Conservation (phyloP, 2,888 invertebrate species). For the Leucoma salicis region DNA sequence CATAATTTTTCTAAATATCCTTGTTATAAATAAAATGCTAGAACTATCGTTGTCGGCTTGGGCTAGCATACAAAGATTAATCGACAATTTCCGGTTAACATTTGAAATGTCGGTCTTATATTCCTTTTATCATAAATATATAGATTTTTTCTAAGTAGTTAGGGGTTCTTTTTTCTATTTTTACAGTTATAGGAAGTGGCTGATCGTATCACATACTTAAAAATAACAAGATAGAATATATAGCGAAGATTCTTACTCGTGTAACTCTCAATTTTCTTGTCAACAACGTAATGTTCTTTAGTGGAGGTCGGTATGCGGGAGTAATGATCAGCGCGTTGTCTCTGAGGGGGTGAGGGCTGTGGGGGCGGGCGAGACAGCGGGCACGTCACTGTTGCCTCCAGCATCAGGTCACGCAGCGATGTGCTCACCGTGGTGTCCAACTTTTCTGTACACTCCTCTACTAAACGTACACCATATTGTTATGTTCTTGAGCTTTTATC, state of each 20-base stretch:
- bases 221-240: too few relatives aligned
- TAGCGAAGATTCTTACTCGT: slow-evolving; percentile 40
- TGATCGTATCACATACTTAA: too few relatives aligned
- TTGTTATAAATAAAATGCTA: background rate
- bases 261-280: slow-evolving; percentile 55
- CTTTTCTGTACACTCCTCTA: slow-evolving; percentile 38
- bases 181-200: too few relatives aligned
- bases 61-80: too few relatives aligned
- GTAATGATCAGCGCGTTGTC: slow-evolving; percentile 54
- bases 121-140: too few relatives aligned
- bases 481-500: too few relatives aligned
- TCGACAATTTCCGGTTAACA: too few relatives aligned
- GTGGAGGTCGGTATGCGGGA: slow-evolving; percentile 66
- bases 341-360: slow-evolving; percentile 63
- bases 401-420: slow-evolving; percentile 54
- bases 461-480: too few relatives aligned
- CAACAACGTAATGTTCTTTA: slow-evolving; percentile 54
- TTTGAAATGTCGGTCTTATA: too few relatives aligned
- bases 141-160: too few relatives aligned
- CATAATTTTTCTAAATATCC: background rate
- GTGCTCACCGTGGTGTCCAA: slow-evolving; percentile 39
- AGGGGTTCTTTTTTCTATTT: too few relatives aligned
- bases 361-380: slow-evolving; percentile 43
- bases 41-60: too few relatives aligned
- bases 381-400: slow-evolving; percentile 41